Evolutionary conservation across 2,113 vertebrate species (phyloP).

Genomic region (Poeciliopsis turrubarensis): DNA sequence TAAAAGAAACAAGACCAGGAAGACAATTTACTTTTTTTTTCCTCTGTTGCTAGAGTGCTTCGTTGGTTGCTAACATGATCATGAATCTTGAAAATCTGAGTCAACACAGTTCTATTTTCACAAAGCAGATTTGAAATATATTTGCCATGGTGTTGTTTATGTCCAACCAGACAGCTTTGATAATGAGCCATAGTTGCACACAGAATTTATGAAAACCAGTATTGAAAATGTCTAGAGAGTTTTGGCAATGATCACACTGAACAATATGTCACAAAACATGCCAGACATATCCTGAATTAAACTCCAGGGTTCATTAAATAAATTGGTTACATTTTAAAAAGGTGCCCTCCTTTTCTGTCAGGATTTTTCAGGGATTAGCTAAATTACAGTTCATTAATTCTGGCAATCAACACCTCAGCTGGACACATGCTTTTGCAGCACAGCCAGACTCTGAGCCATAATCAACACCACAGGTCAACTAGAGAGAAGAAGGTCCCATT

Average conservation of each 20-base stretch:
- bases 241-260: not conserved
- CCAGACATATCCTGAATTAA: not conserved
- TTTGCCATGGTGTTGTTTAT: constrained; percentile 14
- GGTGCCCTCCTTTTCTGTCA: not conserved
- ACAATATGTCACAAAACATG: not conserved
- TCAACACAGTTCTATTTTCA: constrained; percentile 51
- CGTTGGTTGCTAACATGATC: constrained; percentile 48
- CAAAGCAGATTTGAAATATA: constrained; percentile 42
- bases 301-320: not conserved
- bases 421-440: constrained; percentile 31
- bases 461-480: constrained; percentile 53
- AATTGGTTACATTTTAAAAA: not conserved
- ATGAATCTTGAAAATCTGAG: constrained; percentile 46
- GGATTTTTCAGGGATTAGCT: not conserved
- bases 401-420: constrained; percentile 66
- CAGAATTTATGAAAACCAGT: not conserved
- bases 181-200: constrained; percentile 11
- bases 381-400: constrained; percentile 26
- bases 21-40: not conserved
- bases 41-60: constrained; percentile 23
- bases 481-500: constrained; percentile 15
- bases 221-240: not conserved
- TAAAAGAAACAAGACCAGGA: not conserved
- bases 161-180: constrained; percentile 9
- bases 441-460: constrained; percentile 37